phyloP scores from a whole-genome alignment of 2,113 vertebrate genomes.

The Sardina pilchardus region DNA sequence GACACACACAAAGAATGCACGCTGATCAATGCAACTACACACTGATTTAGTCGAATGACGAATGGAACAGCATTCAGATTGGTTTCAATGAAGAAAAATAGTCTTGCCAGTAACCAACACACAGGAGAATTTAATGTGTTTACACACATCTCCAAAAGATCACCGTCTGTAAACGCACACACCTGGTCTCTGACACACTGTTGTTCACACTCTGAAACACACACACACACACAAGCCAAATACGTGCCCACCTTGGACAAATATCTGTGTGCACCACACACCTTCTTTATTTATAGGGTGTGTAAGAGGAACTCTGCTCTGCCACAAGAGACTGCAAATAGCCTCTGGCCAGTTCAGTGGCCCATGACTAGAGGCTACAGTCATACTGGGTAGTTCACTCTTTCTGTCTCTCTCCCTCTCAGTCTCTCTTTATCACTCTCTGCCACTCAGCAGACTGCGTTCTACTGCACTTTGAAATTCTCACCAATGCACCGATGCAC shows the following conservation, averaged over 20 bases:
- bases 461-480: neutral
- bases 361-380: neutral
- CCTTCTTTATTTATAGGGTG: slow-evolving; percentile 23
- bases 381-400: slow-evolving; percentile 44
- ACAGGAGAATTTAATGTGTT: neutral
- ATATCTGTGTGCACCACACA: neutral
- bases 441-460: neutral
- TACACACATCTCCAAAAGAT: no score
- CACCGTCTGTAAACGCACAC: no score
- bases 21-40: neutral
- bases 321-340: neutral
- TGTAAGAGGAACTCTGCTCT: neutral
- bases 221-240: neutral
- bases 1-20: neutral
- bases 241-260: neutral
- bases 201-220: no score
- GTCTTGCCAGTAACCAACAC: no score
- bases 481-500: neutral
- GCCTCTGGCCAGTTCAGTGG: neutral
- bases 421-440: neutral
- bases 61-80: neutral
- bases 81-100: neutral
- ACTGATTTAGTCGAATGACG: neutral
- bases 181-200: no score
- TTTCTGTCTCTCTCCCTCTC: neutral